A percentile compares a stretch with the other conserved stretches of the same genome.
phyloP scores from a whole-genome alignment of 1,140 invertebrate species.

The Centruroides vittatus region DNA sequence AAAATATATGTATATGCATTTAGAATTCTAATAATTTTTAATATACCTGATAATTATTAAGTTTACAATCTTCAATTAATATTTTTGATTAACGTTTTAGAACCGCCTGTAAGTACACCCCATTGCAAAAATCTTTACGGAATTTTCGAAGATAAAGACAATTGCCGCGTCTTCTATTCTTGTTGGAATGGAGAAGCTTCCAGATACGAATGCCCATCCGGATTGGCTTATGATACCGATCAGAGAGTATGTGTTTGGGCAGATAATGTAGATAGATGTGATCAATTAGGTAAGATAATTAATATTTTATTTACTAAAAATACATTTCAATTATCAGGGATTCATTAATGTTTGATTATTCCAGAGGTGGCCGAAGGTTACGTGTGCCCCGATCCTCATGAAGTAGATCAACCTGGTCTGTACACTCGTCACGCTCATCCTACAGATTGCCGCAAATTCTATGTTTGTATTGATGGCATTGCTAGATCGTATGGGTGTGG shows the following conservation, averaged over 20 bases:
- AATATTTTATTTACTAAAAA: background rate
- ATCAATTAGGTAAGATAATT: conserved; percentile 19
- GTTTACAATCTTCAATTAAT: too few relatives aligned
- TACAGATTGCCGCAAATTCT: conserved; percentile 87
- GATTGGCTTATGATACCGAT: conserved; percentile 65
- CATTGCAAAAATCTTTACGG: conserved; percentile 79
- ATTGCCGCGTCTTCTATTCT: conserved; percentile 90
- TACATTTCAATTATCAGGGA: too few relatives aligned
- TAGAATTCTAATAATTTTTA: too few relatives aligned
- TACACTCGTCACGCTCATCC: conserved; percentile 90
- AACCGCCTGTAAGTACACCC: conserved; percentile 66
- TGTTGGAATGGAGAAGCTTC: conserved; percentile 91
- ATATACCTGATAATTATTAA: too few relatives aligned
- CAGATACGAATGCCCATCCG: conserved; percentile 83
- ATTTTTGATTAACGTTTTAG: conserved; percentile 30
- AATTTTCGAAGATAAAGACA: conserved; percentile 74
- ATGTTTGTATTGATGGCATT: conserved; percentile 67
- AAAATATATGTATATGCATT: too few relatives aligned
- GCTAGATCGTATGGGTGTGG: conserved; percentile 88
- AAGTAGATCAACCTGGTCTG: conserved; percentile 47
- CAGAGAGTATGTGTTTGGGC: conserved; percentile 40
- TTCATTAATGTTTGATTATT: conserved; percentile 17
- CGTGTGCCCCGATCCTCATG: conserved; percentile 58
- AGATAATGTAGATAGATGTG: conserved; percentile 47
- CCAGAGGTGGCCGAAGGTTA: conserved; percentile 64